phyloP scores from a whole-genome alignment of 2,888 invertebrate genomes.

The Lepas anatifera region DNA sequence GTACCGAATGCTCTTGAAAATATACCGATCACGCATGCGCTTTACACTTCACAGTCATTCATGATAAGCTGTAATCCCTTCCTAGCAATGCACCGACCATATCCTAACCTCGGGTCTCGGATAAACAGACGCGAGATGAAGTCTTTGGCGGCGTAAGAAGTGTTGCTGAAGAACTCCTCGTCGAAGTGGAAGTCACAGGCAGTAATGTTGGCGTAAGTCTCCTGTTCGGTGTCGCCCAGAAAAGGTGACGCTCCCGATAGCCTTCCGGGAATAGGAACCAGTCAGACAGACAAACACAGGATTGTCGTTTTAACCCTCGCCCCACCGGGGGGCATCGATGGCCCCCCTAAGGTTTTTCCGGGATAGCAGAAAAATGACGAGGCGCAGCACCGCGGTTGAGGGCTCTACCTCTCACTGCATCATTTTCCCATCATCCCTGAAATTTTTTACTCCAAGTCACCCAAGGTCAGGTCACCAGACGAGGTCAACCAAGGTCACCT shows the following conservation, averaged over 20 bases:
- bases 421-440: too few relatives aligned
- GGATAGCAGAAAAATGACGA: too few relatives aligned
- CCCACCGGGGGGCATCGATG: too few relatives aligned
- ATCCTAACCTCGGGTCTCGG: constrained; percentile 45
- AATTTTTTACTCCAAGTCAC: too few relatives aligned
- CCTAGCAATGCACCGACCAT: constrained; percentile 20
- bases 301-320: too few relatives aligned
- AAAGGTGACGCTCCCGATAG: constrained; percentile 52
- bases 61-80: not conserved
- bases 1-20: not conserved
- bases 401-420: too few relatives aligned
- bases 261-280: too few relatives aligned
- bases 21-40: not conserved
- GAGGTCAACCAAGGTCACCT: too few relatives aligned
- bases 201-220: constrained; percentile 51
- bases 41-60: not conserved
- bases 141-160: constrained; percentile 47
- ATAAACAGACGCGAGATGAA: constrained; percentile 48
- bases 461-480: too few relatives aligned
- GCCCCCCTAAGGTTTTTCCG: too few relatives aligned
- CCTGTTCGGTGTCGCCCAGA: constrained; percentile 49
- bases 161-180: constrained; percentile 43
- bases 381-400: too few relatives aligned
- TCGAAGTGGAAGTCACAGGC: constrained; percentile 48
- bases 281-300: too few relatives aligned